Base-by-base conservation (phyloP, 2,888 invertebrate genomes). In the Trissolcus japonicus region DNA sequence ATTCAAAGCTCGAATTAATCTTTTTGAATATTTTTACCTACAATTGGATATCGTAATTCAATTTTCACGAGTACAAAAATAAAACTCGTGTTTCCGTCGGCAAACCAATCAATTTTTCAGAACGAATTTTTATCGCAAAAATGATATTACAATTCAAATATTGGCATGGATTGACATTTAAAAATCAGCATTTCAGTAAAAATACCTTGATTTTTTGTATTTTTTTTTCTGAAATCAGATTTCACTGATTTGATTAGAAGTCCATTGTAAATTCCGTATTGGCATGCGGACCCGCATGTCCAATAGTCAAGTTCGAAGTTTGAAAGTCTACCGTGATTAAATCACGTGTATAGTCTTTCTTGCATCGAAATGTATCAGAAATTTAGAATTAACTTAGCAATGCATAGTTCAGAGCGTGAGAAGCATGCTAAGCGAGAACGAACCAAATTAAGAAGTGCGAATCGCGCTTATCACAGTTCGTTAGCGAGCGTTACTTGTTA, bases 241-340 rank as follows among this genome's bases (percentile, higher is more conserved):
- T 77, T 68, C n/a, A 46, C 11, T 11, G 60, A 65, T 56, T 73
- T 55, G 68, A 72, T 77, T 73, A 68, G 60, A 65, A 65, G 65
- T 66, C 59, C 56, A 53, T 50, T 67, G 73, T 65, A 54, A 73
- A 78, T 78, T 74, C 41, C 66, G 19, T 56, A 74, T 78, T 78
- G 73, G 66, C 68, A 69, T 78, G 69, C 77, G 69, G 54, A 73
- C 57, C 72, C 73, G 40, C 68, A 29, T 61, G 72, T 66, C 72
- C 25, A 72, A 77, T 73, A 72, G 72, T 68, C 73, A 65, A 77
- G 77, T 74, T 69, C 69, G 60, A 68, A 74, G 73, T 74, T 77
- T 78, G 68, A 69, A 69, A 73, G 68, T 78, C 57, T 73, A 51
- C 41, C 69, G 73, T 73, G 77, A 78, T 73, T 78, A 73, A 78